Evolutionary conservation across 2,113 vertebrate genomes (phyloP).

Genomic region (Athene noctua): DNA sequence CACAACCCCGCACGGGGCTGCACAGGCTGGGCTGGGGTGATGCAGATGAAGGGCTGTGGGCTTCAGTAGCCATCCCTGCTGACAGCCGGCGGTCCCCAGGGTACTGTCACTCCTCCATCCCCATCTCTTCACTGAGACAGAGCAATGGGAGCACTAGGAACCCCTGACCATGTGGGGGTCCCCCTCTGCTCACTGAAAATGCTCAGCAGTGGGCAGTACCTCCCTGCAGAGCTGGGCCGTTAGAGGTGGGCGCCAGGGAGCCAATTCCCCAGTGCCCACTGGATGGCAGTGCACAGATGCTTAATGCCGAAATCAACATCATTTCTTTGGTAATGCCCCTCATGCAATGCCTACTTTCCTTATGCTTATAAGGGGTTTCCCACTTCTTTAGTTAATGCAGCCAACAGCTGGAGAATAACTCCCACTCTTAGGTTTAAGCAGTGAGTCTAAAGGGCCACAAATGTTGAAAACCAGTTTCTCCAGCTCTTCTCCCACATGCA

Average conservation of each 20-base stretch:
- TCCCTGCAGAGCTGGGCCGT: rapidly evolving
- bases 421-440: background rate
- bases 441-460: background rate
- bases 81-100: background rate
- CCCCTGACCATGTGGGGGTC: background rate
- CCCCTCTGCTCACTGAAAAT: background rate
- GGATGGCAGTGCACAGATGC: constrained; percentile 39
- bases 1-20: rapidly evolving
- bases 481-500: background rate
- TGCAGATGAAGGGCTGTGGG: background rate
- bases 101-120: background rate
- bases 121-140: background rate
- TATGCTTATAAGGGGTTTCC: background rate
- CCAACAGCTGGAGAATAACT: background rate
- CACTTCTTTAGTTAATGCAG: background rate
- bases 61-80: background rate
- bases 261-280: background rate
- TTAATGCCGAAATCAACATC: background rate
- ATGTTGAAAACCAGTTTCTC: background rate
- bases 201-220: background rate
- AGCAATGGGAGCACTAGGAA: background rate
- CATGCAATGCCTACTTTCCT: background rate
- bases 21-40: rapidly evolving
- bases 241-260: background rate
- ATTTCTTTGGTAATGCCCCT: background rate